phyloP scores from a whole-genome alignment of 1,140 invertebrate genomes.

The Leptopilina boulardi region DNA sequence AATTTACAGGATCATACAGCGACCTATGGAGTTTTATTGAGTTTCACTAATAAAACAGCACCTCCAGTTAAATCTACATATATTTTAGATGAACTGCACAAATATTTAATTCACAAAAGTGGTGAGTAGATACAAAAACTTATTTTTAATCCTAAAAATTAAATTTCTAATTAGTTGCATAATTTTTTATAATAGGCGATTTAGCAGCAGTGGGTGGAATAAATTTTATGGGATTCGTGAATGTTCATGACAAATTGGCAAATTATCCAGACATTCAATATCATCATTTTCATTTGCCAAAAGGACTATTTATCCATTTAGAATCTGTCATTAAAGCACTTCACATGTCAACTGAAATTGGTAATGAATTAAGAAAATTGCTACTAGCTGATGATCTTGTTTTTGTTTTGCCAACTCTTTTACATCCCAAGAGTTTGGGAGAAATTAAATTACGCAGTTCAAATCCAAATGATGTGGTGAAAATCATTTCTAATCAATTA shows the following conservation, averaged over 20 bases:
- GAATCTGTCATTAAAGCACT: slow-evolving; percentile 38
- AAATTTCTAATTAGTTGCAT: no score
- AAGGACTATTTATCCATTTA: slow-evolving; percentile 38
- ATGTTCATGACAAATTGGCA: slow-evolving; percentile 55
- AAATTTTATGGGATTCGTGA: slow-evolving; percentile 60
- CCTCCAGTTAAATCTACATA: slow-evolving; percentile 72
- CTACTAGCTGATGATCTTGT: slow-evolving; percentile 61
- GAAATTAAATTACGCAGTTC: slow-evolving; percentile 75
- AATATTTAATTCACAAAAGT: slow-evolving; percentile 59
- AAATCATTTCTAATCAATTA: slow-evolving; percentile 85
- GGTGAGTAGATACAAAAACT: slow-evolving; percentile 40
- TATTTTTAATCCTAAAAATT: not conserved
- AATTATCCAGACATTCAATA: slow-evolving; percentile 67
- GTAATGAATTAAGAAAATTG: slow-evolving; percentile 49
- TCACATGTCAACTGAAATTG: slow-evolving; percentile 47
- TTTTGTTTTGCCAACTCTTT: slow-evolving; percentile 59
- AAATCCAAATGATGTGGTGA: slow-evolving; percentile 81
- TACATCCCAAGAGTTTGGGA: slow-evolving; percentile 78
- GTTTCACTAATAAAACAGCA: slow-evolving; percentile 65
- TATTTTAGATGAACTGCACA: slow-evolving; percentile 54
- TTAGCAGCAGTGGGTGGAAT: slow-evolving; percentile 42
- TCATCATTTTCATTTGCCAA: slow-evolving; percentile 50
- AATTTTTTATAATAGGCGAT: no score
- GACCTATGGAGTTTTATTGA: slow-evolving; percentile 64
- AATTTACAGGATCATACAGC: slow-evolving; percentile 82